Conservation (phyloP, 53 echinoderm and acorn worm genomes). For the Antedon mediterranea region DNA sequence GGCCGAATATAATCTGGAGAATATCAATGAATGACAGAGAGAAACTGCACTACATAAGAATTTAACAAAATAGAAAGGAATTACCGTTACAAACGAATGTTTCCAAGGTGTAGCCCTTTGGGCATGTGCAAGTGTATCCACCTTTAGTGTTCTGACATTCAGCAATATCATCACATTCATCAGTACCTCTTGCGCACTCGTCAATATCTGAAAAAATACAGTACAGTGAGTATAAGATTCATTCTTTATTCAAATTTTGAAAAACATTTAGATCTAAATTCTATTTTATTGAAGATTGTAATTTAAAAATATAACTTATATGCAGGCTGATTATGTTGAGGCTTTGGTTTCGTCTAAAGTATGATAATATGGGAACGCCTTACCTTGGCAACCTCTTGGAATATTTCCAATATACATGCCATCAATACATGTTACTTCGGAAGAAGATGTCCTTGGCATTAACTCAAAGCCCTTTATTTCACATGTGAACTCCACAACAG, state of each 20-base stretch:
- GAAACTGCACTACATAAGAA: too few relatives aligned
- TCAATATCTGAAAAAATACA: not conserved
- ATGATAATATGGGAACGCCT: too few relatives aligned
- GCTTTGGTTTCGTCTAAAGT: too few relatives aligned
- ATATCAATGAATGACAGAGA: too few relatives aligned
- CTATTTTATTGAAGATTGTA: too few relatives aligned
- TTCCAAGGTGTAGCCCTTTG: not conserved
- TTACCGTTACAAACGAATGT: not conserved
- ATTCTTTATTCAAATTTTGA: too few relatives aligned
- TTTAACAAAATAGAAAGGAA: too few relatives aligned
- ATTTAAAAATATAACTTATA: too few relatives aligned
- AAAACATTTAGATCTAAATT: too few relatives aligned
- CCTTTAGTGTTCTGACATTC: not conserved
- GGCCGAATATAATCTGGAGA: too few relatives aligned
- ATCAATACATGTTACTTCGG: not conserved
- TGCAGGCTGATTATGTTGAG: too few relatives aligned
- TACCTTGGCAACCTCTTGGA: not conserved
- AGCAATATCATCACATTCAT: not conserved
- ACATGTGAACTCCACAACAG: not conserved
- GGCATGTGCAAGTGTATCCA: not conserved
- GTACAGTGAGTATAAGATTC: too few relatives aligned
- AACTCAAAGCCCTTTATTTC: not conserved
- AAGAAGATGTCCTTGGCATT: not conserved
- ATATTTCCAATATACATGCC: not conserved
- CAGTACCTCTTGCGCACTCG: not conserved